Evolutionary conservation across 2,113 vertebrate species (phyloP), one percentile per base, ranked within the genome.

Genomic region (Paramormyrops kingsleyae): DNA sequence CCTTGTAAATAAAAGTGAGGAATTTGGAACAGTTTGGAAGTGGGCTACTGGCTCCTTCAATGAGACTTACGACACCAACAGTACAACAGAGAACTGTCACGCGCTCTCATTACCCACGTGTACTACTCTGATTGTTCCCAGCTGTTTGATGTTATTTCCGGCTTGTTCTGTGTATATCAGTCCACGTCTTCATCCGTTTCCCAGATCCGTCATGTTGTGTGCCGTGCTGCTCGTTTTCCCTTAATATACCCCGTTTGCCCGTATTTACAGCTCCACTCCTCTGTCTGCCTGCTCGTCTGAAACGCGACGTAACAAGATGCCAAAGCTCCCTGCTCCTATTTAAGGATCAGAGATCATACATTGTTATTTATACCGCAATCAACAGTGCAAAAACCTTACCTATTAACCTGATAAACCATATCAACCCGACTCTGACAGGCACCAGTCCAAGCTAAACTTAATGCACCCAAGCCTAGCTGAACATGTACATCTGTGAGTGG

Each of bases 1-100:
- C 87, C 87, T n/a, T 44, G 56, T 88, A 66, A 88, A 62, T 62
- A 88, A 46, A 66, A 74, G 9, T 47, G 7, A 88, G 87, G 24
- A 27, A 88, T 74, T 50, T 66, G 42, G 44, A 88, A 10, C n/a
- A 12, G 15, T 56, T 27, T 87, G 49, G 5, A 10, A 59, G 24
- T 21, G 39, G 35, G 52, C 35, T 66, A 66, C 62, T 88, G 87
- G 35, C 2, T 66, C 56, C 52, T 62, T 66, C 56, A 9, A 39
- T 31, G n/a, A 59, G 17, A 62, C 39, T 46, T 66, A 66, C 1
- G 53, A 31, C 39, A 62, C 35, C 87, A n/a, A 44, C 12, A 46
- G 24, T 44, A 9, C 53, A 15, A 27, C 31, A 62, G 15, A 17
- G 50, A 17, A 50, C 12, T 46, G 44, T 2, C 47, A 50, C 49